Evolutionary conservation across 2,113 vertebrate species (phyloP).

Genomic region (Acrocephalus arundinaceus): DNA sequence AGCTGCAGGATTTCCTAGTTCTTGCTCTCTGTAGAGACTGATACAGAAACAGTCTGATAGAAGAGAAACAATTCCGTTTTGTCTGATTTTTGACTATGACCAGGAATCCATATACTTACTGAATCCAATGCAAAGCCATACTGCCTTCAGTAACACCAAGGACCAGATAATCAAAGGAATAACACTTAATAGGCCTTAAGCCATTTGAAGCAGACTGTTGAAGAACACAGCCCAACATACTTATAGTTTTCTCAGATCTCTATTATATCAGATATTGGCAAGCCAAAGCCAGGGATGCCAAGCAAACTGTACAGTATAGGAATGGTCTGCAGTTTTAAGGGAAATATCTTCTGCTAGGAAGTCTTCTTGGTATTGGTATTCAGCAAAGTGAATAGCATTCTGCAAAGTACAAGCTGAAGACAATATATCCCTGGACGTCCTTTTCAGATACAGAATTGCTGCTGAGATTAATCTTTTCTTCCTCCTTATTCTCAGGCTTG

Average conservation of each 20-base stretch:
- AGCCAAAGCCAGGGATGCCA: not conserved
- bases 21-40: not conserved
- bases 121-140: not conserved
- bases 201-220: not conserved
- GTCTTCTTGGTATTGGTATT: not conserved
- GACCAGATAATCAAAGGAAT: not conserved
- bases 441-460: conserved; percentile 8
- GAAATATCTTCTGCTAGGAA: not conserved
- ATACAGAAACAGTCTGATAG: not conserved
- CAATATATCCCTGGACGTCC: not conserved
- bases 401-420: not conserved
- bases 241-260: not conserved
- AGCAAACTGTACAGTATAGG: not conserved
- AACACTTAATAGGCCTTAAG: not conserved
- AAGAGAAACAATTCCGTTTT: not conserved
- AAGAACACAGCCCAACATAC: not conserved
- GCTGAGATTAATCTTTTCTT: conserved; percentile 40
- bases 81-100: not conserved
- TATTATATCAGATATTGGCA: not conserved
- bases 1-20: not conserved
- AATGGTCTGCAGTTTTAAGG: not conserved
- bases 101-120: not conserved
- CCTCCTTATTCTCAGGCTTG: not conserved
- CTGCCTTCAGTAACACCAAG: not conserved
- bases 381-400: not conserved